Evolutionary conservation across 2,113 vertebrate species (phyloP).

Genomic region (Deroptyus accipitrinus): DNA sequence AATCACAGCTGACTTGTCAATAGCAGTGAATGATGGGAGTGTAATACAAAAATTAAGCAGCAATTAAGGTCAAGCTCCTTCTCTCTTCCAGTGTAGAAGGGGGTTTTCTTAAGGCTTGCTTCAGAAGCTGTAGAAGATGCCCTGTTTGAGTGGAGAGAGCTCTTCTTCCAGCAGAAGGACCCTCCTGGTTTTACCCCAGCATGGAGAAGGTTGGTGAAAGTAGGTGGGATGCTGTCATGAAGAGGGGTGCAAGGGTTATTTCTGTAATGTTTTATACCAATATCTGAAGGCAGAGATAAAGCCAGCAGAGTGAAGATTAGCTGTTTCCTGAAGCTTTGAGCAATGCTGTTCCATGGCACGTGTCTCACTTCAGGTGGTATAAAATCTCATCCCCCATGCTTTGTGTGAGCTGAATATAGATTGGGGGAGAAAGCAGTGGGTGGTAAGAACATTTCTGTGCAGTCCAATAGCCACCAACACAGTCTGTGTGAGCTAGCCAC

Average conservation of each 20-base stretch:
- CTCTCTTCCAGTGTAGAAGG: neutral
- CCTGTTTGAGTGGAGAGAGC: fast-evolving
- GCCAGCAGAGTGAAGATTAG: neutral
- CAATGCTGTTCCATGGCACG: fast-evolving
- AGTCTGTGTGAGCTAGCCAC: neutral
- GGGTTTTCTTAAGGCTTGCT: neutral
- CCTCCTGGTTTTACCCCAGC: fast-evolving
- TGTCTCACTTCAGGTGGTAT: neutral
- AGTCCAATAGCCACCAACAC: fast-evolving
- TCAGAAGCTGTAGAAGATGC: neutral
- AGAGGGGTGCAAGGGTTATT: neutral
- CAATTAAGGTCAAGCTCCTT: neutral
- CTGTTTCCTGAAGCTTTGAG: neutral
- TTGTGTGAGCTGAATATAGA: neutral
- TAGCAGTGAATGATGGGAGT: neutral
- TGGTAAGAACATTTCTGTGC: fast-evolving
- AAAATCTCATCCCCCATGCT: fast-evolving
- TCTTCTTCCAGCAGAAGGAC: fast-evolving
- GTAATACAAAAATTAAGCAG: neutral
- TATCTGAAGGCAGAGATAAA: neutral
- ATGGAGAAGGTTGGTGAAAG: neutral
- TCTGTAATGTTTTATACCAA: neutral
- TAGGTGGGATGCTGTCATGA: neutral
- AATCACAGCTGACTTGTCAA: neutral
- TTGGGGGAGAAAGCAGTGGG: neutral